Evolutionary conservation across 92 coral and sea anemone species (phyloP).

Genomic region (Metridium senile): DNA sequence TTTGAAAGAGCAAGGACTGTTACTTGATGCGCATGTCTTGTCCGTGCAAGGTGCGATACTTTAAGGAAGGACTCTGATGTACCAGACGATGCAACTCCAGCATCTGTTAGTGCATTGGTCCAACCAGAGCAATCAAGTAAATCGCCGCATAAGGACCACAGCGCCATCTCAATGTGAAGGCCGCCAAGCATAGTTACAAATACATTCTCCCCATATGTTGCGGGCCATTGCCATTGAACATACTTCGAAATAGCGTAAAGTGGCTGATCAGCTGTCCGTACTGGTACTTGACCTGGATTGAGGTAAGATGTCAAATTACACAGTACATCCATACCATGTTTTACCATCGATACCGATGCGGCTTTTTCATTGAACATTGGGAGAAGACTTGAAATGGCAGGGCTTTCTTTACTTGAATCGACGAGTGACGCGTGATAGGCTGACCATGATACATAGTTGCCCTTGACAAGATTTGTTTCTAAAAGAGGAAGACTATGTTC

Average conservation of each 20-base stretch:
- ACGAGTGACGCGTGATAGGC: constrained; percentile 40
- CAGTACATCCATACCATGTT: constrained; percentile 48
- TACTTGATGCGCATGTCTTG: constrained; percentile 58
- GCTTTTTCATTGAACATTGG: constrained; percentile 49
- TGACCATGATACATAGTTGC: constrained; percentile 30
- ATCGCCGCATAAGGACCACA: constrained; percentile 43
- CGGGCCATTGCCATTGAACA: constrained; percentile 48
- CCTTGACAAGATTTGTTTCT: constrained; percentile 16
- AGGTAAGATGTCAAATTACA: constrained; percentile 27
- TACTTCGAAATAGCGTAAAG: constrained; percentile 27
- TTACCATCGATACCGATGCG: constrained; percentile 45
- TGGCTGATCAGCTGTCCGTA: constrained; percentile 42
- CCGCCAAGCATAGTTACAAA: constrained; percentile 45
- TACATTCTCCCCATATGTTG: constrained; percentile 31
- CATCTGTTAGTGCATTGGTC: too few relatives aligned
- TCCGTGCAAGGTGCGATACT: constrained; percentile 39
- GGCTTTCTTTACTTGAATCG: neutral
- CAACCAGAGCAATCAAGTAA: too few relatives aligned
- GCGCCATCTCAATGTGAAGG: constrained; percentile 39
- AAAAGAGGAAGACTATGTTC: constrained; percentile 31
- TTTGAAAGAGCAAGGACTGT: constrained; percentile 41
- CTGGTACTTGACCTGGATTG: constrained; percentile 52
- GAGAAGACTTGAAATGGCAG: constrained; percentile 40
- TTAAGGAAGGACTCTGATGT: too few relatives aligned
- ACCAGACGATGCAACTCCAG: too few relatives aligned